Evolutionary conservation across 2,113 vertebrate species (phyloP).

Genomic region (Quiscalus mexicanus): DNA sequence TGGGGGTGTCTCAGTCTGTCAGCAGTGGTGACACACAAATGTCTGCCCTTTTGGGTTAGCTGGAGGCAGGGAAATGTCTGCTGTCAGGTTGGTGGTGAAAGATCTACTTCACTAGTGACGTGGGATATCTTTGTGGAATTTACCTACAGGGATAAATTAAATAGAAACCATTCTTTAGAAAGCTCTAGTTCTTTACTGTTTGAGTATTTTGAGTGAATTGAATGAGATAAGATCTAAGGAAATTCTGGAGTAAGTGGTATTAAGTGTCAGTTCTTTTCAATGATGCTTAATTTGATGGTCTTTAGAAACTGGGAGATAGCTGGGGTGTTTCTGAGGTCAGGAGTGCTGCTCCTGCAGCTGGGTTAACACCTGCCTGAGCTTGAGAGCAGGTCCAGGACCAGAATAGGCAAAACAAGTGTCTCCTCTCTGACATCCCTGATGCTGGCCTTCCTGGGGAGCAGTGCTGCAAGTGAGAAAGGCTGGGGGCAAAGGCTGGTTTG

Average conservation of each 20-base stretch:
- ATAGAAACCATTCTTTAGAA: neutral
- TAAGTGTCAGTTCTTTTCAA: neutral
- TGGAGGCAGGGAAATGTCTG: neutral
- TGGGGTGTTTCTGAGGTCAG: neutral
- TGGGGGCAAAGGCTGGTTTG: neutral
- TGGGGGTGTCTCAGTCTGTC: neutral
- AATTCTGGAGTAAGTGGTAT: neutral
- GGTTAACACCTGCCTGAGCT: neutral
- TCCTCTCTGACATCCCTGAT: neutral
- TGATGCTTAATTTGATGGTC: neutral
- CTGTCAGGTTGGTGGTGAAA: neutral
- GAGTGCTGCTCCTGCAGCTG: accelerated
- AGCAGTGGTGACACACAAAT: neutral
- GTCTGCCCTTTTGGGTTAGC: neutral
- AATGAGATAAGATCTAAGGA: neutral
- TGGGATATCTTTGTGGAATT: neutral
- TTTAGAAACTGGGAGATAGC: neutral
- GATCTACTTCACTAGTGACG: neutral
- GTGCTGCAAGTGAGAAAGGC: accelerated
- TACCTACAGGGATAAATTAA: neutral
- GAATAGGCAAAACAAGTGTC: neutral
- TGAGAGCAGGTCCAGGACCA: neutral
- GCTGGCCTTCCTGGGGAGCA: neutral
- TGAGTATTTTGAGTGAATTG: neutral
- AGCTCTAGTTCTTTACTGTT: neutral